Evolutionary conservation across 2,797 vertebrate genomes (phyloP).

Genomic region (Octomys mimax): DNA sequence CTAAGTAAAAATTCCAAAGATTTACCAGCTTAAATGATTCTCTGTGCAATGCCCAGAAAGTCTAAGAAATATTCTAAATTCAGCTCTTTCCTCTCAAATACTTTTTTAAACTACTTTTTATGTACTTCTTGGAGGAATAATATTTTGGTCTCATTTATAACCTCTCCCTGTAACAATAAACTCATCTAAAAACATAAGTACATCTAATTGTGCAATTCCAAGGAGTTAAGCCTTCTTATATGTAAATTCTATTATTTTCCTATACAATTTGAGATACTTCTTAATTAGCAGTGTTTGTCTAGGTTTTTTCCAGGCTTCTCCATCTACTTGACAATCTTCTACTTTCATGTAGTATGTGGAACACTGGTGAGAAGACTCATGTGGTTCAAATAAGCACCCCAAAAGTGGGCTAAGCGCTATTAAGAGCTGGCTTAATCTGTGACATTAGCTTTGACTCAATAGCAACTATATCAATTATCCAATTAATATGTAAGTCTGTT

Average conservation of each 20-base stretch:
- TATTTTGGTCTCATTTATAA: slow-evolving; percentile 62
- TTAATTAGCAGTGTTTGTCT: not conserved
- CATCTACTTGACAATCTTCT: not conserved
- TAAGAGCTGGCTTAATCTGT: slow-evolving; percentile 31
- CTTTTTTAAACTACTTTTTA: slow-evolving; percentile 29
- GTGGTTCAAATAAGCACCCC: not conserved
- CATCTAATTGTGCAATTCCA: slow-evolving; percentile 14
- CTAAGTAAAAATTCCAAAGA: not conserved
- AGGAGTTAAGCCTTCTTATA: not conserved
- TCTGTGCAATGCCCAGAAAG: not conserved
- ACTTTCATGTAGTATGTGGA: not conserved
- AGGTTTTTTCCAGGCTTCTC: not conserved
- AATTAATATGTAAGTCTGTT: slow-evolving; percentile 21
- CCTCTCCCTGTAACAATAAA: slow-evolving; percentile 38
- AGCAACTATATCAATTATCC: not conserved
- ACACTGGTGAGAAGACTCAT: slow-evolving; percentile 20
- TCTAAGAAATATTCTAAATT: slow-evolving; percentile 40
- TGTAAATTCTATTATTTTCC: slow-evolving; percentile 58
- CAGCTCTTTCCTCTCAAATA: slow-evolving; percentile 24
- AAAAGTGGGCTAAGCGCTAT: not conserved
- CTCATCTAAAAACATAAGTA: slow-evolving; percentile 54
- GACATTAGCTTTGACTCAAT: slow-evolving; percentile 42
- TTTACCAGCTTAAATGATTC: slow-evolving; percentile 43
- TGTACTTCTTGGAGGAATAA: slow-evolving; percentile 62
- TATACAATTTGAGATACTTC: not conserved